Evolutionary conservation across 2,113 vertebrate species (phyloP).

Genomic region (Pseudonaja textilis): DNA sequence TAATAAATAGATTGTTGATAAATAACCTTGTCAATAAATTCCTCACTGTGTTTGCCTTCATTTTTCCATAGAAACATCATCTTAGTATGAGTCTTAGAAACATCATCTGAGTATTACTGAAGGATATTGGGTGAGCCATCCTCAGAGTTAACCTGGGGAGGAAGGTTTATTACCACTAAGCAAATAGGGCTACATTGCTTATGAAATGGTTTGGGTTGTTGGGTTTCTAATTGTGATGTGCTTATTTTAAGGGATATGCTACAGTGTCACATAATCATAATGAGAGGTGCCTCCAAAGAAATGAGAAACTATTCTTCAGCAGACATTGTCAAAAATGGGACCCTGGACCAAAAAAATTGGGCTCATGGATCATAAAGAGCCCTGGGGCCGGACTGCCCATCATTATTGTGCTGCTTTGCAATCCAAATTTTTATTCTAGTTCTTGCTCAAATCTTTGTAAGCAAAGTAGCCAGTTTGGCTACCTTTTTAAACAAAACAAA

Average conservation of each 20-base stretch:
- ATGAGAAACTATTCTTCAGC: background rate
- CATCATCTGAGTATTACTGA: background rate
- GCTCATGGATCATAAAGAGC: background rate
- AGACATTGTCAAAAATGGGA: background rate
- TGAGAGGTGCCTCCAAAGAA: background rate
- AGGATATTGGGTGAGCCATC: background rate
- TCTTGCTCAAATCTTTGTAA: background rate
- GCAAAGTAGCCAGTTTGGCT: background rate
- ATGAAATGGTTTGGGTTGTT: background rate
- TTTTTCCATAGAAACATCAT: background rate
- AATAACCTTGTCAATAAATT: slow-evolving; percentile 19
- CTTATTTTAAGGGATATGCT: background rate
- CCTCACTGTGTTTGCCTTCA: slow-evolving; percentile 25
- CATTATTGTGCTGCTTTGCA: background rate
- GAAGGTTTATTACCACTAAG: background rate
- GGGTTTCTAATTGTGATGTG: background rate
- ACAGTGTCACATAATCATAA: background rate
- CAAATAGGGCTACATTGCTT: background rate
- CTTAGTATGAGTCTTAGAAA: background rate
- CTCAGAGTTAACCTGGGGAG: background rate
- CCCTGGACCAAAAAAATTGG: background rate
- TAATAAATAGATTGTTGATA: background rate
- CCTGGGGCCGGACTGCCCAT: background rate
- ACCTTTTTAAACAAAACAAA: background rate
- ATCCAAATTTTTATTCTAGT: background rate